A percentile compares a stretch with the other conserved stretches of the same genome.
phyloP scores from a whole-genome alignment of 2,888 invertebrate species.

The Bembecia ichneumoniformis region DNA sequence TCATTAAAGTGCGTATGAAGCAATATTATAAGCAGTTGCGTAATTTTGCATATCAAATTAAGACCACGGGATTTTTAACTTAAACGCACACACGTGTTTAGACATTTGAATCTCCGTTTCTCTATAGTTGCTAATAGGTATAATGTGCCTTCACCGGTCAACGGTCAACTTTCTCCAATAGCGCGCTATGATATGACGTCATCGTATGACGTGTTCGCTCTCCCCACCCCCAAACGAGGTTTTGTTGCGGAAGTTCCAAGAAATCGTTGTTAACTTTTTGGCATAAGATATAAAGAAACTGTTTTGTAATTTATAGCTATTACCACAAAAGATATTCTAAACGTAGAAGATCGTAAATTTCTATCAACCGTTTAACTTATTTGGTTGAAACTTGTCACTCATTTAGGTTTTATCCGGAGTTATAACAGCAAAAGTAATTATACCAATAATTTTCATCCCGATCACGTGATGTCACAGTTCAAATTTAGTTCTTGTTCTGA shows the following conservation, averaged over 20 bases:
- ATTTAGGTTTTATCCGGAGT: too few species aligned
- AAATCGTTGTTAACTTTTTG: constrained; percentile 27
- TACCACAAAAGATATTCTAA: too few species aligned
- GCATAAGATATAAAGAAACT: too few species aligned
- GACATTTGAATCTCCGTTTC: too few species aligned
- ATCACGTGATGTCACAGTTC: too few species aligned
- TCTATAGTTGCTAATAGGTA: background rate
- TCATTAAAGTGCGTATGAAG: background rate
- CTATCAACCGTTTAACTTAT: too few species aligned
- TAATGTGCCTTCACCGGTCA: background rate
- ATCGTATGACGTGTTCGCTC: constrained; percentile 36
- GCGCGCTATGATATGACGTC: constrained; percentile 49
- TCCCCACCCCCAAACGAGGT: constrained; percentile 21
- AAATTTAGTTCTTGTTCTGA: too few species aligned
- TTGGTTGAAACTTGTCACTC: too few species aligned
- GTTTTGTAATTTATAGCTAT: too few species aligned
- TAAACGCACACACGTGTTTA: background rate
- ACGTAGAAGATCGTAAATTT: too few species aligned
- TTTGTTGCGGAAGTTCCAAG: constrained; percentile 32
- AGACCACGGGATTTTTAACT: background rate
- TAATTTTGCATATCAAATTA: background rate
- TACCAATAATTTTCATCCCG: too few species aligned
- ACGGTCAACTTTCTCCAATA: constrained; percentile 20
- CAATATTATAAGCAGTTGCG: background rate
- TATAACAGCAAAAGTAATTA: too few species aligned